Evolutionary conservation across 2,113 vertebrate genomes (phyloP).

Genomic region (Synodontis membranacea): DNA sequence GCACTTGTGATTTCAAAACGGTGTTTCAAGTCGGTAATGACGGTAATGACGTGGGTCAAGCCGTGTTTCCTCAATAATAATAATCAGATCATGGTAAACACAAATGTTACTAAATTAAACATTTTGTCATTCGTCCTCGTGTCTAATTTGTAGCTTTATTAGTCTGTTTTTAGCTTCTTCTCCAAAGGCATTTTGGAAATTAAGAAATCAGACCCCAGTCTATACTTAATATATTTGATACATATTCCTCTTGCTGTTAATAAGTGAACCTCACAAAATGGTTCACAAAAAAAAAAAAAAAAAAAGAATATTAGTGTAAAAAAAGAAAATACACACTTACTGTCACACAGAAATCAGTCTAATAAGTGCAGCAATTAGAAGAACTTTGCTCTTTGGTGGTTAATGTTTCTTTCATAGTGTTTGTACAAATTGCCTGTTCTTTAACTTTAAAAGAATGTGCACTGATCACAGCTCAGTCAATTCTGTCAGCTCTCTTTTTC

Average conservation of each 20-base stretch:
- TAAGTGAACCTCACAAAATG: background rate
- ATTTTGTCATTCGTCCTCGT: background rate
- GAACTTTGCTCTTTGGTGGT: background rate
- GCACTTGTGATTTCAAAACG: background rate
- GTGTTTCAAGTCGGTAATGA: background rate
- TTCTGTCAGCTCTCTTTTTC: background rate
- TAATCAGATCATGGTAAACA: background rate
- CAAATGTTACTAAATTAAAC: background rate
- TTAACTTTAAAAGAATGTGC: background rate
- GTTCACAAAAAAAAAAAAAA: too few relatives aligned
- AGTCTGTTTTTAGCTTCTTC: background rate
- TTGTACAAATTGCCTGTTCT: slow-evolving; percentile 1
- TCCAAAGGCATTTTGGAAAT: background rate
- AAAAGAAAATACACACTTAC: background rate
- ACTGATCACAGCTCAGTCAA: background rate
- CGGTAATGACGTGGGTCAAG: background rate
- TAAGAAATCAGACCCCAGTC: background rate
- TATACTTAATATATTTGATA: background rate
- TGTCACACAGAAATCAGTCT: background rate
- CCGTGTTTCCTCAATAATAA: background rate
- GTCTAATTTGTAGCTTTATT: background rate
- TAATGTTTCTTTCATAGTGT: background rate
- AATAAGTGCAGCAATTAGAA: slow-evolving; percentile 6
- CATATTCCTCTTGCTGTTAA: background rate
- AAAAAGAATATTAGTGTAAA: too few relatives aligned